phyloP scores from a whole-genome alignment of 2,888 invertebrate species.

The Tricholauxania praeusta region DNA sequence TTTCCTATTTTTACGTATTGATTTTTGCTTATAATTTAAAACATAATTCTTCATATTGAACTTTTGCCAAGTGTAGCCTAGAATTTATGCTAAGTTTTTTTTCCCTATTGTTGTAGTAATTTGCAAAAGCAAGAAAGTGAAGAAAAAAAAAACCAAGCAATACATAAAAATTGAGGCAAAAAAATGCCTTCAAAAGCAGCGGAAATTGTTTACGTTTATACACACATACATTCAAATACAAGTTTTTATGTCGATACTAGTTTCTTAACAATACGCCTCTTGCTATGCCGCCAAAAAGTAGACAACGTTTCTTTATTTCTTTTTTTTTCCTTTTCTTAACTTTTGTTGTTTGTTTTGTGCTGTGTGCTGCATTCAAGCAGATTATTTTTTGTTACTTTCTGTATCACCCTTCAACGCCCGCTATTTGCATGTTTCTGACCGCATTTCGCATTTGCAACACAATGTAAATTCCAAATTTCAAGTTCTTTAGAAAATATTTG shows the following conservation, averaged over 20 bases:
- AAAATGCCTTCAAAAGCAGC: not conserved
- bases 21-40: slow-evolving; percentile 33
- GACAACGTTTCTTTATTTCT: slow-evolving; percentile 11
- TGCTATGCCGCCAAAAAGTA: slow-evolving; percentile 24
- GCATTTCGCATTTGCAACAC: slow-evolving; percentile 23
- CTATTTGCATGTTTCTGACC: slow-evolving; percentile 27
- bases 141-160: slow-evolving; percentile 6
- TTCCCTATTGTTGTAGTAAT: slow-evolving; percentile 4
- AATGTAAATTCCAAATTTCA: slow-evolving; percentile 20
- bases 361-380: not conserved
- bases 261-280: slow-evolving; percentile 12
- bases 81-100: slow-evolving; percentile 20
- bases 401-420: not conserved
- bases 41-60: slow-evolving; percentile 34
- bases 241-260: not conserved
- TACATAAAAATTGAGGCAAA: not conserved
- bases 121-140: not conserved
- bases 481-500: slow-evolving; percentile 17
- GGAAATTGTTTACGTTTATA: not conserved
- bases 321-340: slow-evolving; percentile 4
- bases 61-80: slow-evolving; percentile 31
- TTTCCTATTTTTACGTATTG: slow-evolving; percentile 25
- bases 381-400: not conserved
- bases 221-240: too few relatives aligned
- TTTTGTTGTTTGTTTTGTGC: slow-evolving; percentile 1